Conservation (phyloP, 1,140 invertebrate genomes). For the Eurytemora carolleeae region DNA sequence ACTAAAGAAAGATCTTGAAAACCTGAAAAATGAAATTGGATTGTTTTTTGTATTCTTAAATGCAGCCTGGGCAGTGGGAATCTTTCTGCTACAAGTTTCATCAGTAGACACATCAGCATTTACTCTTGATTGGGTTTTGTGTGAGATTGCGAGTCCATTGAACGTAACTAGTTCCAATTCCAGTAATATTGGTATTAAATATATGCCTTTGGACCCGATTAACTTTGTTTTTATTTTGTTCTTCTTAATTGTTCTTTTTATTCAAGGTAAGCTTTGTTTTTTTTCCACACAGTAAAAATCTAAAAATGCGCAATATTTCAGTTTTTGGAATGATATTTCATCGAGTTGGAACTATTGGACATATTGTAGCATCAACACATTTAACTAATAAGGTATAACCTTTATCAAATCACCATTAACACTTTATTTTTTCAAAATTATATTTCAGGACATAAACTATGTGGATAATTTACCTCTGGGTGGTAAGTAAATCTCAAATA, state of each 20-base stretch:
- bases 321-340: background rate
- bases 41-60: slow-evolving; percentile 33
- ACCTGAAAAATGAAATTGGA: slow-evolving; percentile 29
- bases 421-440: too few species aligned
- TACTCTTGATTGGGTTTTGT: slow-evolving; percentile 27
- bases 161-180: slow-evolving; percentile 19
- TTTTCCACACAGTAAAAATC: background rate
- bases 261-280: background rate
- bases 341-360: background rate
- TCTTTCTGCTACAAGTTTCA: slow-evolving; percentile 24
- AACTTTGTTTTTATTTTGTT: slow-evolving; percentile 30
- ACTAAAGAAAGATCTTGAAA: slow-evolving; percentile 23
- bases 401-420: too few species aligned
- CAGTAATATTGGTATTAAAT: slow-evolving; percentile 12
- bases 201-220: slow-evolving; percentile 27
- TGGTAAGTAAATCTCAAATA: too few species aligned
- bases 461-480: too few species aligned
- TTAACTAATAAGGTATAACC: too few species aligned
- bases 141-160: slow-evolving; percentile 25
- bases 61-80: slow-evolving; percentile 30
- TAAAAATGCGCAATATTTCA: background rate
- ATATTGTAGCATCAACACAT: background rate
- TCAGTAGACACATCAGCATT: slow-evolving; percentile 26
- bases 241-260: slow-evolving; percentile 22
- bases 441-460: too few species aligned